phyloP scores from a whole-genome alignment of 2,113 vertebrate genomes.

The Terrapene triunguis region DNA sequence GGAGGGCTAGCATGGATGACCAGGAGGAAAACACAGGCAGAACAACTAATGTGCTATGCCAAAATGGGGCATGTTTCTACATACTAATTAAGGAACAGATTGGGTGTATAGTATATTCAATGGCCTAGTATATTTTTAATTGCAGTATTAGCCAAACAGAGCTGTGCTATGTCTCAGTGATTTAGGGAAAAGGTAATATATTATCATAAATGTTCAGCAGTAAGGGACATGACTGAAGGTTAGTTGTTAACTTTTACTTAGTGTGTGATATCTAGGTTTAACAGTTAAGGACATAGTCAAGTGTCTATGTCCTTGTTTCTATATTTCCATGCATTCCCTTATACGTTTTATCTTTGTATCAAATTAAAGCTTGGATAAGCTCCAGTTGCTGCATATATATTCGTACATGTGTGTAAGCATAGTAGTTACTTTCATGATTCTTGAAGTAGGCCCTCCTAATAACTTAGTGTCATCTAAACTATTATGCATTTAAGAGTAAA shows the following conservation, averaged over 20 bases:
- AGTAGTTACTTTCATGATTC: neutral
- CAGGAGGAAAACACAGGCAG: neutral
- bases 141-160: neutral
- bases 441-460: neutral
- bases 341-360: neutral
- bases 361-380: neutral
- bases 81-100: neutral
- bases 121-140: neutral
- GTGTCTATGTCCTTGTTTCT: neutral
- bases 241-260: neutral
- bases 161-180: neutral
- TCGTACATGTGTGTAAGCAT: neutral
- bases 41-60: neutral
- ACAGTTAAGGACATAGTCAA: neutral
- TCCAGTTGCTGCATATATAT: neutral
- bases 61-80: neutral
- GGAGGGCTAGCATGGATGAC: neutral
- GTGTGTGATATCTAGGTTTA: neutral
- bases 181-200: fast-evolving
- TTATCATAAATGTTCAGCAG: neutral
- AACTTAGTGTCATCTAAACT: neutral
- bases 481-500: too few species aligned
- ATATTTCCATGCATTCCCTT: neutral
- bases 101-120: neutral
- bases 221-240: neutral